A percentile compares a stretch with the other conserved stretches of the same genome.
Evolutionary conservation across 2,888 invertebrate species (phyloP).

Genomic region (Heliconius cydno): DNA sequence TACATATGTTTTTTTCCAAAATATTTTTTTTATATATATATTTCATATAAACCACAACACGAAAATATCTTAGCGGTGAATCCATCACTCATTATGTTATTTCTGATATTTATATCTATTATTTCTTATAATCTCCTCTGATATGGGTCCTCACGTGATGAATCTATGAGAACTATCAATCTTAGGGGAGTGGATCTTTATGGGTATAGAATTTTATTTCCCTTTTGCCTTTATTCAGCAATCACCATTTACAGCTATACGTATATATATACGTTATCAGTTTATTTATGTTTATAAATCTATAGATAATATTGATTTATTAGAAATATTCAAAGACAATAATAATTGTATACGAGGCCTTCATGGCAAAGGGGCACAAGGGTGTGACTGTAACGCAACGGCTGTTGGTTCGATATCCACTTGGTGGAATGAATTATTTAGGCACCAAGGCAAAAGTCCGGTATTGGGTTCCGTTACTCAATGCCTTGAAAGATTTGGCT

Average conservation of each 20-base stretch:
- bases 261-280: not conserved
- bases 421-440: too few species aligned
- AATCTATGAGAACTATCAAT: constrained; percentile 55
- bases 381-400: too few species aligned
- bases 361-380: too few species aligned
- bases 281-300: not conserved
- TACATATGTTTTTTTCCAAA: too few species aligned
- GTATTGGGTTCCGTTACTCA: too few species aligned
- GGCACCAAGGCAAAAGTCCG: too few species aligned
- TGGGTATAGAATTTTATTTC: constrained; percentile 18
- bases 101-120: constrained; percentile 40
- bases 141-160: constrained; percentile 53
- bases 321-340: too few species aligned
- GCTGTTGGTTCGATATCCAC: too few species aligned
- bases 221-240: not conserved
- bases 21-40: not conserved
- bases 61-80: constrained; percentile 33
- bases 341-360: not conserved
- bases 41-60: not conserved
- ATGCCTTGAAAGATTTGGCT: too few species aligned
- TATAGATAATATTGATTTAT: not conserved
- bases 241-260: not conserved
- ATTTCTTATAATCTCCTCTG: constrained; percentile 49
- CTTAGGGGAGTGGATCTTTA: constrained; percentile 49
- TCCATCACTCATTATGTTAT: constrained; percentile 57